Percentiles rank a stretch among this genome's conserved stretches.
phyloP scores from a whole-genome alignment of 2,888 invertebrate species.

The Margaritifera margaritifera region DNA sequence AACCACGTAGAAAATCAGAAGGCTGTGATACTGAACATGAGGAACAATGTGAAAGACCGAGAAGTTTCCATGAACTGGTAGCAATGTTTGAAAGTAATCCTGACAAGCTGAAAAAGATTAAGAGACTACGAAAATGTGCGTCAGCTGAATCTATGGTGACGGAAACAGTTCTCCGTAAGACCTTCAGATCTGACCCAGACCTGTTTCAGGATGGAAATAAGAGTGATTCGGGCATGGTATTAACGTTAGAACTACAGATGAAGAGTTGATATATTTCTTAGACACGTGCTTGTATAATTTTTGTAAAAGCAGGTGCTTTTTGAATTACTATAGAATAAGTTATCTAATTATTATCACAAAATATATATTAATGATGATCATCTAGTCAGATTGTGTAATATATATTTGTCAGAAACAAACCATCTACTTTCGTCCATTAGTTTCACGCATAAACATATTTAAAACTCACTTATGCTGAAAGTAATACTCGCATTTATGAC shows the following conservation, averaged over 20 bases:
- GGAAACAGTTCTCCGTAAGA: slow-evolving; percentile 45
- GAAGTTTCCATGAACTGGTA: slow-evolving; percentile 63
- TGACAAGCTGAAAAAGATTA: slow-evolving; percentile 37
- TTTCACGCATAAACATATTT: too few species aligned
- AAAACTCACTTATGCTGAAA: too few species aligned
- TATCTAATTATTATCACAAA: too few species aligned
- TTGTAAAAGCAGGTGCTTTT: too few species aligned
- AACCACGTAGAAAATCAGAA: too few species aligned
- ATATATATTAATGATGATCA: too few species aligned
- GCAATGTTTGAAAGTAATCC: slow-evolving; percentile 56
- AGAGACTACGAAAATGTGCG: slow-evolving; percentile 51
- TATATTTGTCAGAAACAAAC: too few species aligned
- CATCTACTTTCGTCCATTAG: too few species aligned
- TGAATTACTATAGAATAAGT: too few species aligned
- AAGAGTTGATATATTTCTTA: not conserved
- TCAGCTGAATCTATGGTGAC: slow-evolving; percentile 53
- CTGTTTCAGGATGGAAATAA: slow-evolving; percentile 5
- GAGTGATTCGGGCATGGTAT: not conserved
- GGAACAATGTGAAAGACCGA: slow-evolving; percentile 48
- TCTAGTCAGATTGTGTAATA: too few species aligned
- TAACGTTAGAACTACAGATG: not conserved
- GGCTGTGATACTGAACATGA: slow-evolving; percentile 16
- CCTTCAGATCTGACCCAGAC: slow-evolving; percentile 49
- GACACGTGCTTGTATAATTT: not conserved
- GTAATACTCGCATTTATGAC: too few species aligned